Base-by-base conservation (phyloP, 2,888 invertebrate species). In the Tipula helvola region DNA sequence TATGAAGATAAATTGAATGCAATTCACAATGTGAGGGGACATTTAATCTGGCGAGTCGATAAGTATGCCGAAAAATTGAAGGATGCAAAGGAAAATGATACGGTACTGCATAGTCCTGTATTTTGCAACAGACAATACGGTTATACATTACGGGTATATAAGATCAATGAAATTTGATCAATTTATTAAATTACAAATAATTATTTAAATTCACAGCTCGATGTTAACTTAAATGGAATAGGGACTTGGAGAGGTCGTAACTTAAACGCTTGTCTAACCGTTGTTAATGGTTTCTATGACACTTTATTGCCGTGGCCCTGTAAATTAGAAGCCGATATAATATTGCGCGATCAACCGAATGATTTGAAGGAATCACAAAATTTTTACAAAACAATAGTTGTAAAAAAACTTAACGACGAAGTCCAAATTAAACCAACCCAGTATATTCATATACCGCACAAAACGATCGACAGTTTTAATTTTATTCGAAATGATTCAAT, bases 181-280 rank as follows among this genome's bases (percentile, higher is more conserved):
- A 8, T 36, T 18, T 87, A n/a, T 41, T 83, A 85, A 52, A 71
- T 85, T 36, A 36, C 13, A 16, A 84, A 12, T 1, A 12, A 87
- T 39, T 28, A 57, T 0, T 52, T 18, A 87, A 44, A 7, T 85
- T 83, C 57, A 36, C 89, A 95, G 95, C 92, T 95, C 36, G 94
- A 96, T 89, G 90, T 95, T 1, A 93, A 94, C 89, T 90, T 96
- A 39, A 96, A 96, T 90, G 96, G 96, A 5, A 93, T 95, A 86
- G 95, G 96, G 47, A 95, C 95, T 88, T 96, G 96, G 96, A 95
- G 93, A 89, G 95, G 95, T 0, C 93, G 96, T 0, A 95, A 96
- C 89, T 90, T 95, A 86, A 94, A 96, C 83, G 93, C 95, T 8
- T 95, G 95, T 0, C 92, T 96, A 83, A 93, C 94, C 85, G 93